Percentiles rank a stretch among this genome's conserved stretches.
These are phyloP conservation scores for Cherax quadricarinatus DNA, from an alignment of 1,140 invertebrate species.

Conservation along the genomic window DNA sequence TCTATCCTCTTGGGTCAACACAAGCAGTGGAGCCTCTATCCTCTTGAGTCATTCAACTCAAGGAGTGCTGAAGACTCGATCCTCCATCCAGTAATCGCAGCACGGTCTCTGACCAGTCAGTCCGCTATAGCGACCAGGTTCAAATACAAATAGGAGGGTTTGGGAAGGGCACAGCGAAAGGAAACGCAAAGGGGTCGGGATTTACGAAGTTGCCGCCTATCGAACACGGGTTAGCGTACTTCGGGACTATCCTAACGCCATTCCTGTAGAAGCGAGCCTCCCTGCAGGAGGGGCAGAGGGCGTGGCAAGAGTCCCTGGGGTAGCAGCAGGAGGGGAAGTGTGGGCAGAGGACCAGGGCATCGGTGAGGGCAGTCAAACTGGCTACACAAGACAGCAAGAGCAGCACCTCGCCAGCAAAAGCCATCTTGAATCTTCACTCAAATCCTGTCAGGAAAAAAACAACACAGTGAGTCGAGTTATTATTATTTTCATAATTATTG, in stretches of 20 bases:
- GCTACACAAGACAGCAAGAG: neutral
- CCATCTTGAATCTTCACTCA: neutral
- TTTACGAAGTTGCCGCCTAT: constrained; percentile 36
- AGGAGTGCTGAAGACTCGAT: too few relatives aligned
- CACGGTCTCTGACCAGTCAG: too few relatives aligned
- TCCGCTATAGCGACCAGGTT: neutral
- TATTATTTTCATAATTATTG: too few relatives aligned
- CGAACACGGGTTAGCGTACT: constrained; percentile 24
- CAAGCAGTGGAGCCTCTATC: too few relatives aligned
- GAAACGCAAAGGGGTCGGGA: constrained; percentile 52
- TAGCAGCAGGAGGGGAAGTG: constrained; percentile 62
- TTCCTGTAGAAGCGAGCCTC: constrained; percentile 41
- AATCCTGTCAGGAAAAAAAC: neutral
- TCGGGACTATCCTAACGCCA: constrained; percentile 39
- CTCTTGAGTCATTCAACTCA: too few relatives aligned
- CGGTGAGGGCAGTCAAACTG: neutral
- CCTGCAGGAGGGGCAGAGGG: constrained; percentile 51
- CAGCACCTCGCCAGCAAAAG: neutral
- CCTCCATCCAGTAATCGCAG: too few relatives aligned
- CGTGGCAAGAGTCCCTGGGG: constrained; percentile 49
- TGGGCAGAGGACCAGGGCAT: constrained; percentile 50
- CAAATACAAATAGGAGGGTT: constrained; percentile 53
- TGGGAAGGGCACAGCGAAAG: constrained; percentile 22
- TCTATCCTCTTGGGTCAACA: too few relatives aligned
- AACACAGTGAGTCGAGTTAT: too few relatives aligned